These are phyloP conservation scores for Pachydiplax longipennis DNA, from an alignment of 2,888 invertebrate genomes.

Conservation along the genomic window DNA sequence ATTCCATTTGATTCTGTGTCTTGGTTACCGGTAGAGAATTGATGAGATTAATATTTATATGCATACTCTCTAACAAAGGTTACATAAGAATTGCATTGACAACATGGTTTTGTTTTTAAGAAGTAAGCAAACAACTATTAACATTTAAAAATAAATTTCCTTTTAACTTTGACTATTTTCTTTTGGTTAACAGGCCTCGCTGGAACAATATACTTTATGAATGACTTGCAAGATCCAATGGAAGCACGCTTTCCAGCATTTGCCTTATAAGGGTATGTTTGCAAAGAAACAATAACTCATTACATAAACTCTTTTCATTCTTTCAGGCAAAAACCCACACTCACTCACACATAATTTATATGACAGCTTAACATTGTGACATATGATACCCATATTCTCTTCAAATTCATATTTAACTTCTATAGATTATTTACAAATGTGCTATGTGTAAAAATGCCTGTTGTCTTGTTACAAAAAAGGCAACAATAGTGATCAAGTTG, in stretches of 20 bases:
- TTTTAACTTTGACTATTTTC: constrained; percentile 47
- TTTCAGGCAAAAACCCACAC: constrained; percentile 39
- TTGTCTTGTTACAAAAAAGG: constrained; percentile 41
- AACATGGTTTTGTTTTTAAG: not conserved
- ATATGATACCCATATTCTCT: constrained; percentile 32
- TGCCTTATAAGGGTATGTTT: constrained; percentile 58
- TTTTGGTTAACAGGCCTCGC: constrained; percentile 64
- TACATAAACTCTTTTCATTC: constrained; percentile 25
- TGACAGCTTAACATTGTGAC: constrained; percentile 40
- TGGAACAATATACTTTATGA: constrained; percentile 78
- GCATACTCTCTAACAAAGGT: not conserved
- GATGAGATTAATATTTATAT: not conserved
- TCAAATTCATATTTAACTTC: constrained; percentile 38
- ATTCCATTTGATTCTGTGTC: not conserved
- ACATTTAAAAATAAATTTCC: not conserved
- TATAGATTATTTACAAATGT: constrained; percentile 40
- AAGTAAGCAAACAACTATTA: not conserved
- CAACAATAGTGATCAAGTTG: constrained; percentile 28
- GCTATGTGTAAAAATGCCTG: constrained; percentile 44
- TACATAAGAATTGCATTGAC: not conserved
- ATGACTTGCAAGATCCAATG: constrained; percentile 71
- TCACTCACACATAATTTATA: constrained; percentile 39
- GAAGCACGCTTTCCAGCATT: constrained; percentile 81
- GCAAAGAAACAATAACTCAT: constrained; percentile 29
- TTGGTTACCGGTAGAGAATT: not conserved